These are phyloP conservation scores for Brenthis hecate DNA, from an alignment of 2,888 invertebrate species.

Conservation along the genomic window DNA sequence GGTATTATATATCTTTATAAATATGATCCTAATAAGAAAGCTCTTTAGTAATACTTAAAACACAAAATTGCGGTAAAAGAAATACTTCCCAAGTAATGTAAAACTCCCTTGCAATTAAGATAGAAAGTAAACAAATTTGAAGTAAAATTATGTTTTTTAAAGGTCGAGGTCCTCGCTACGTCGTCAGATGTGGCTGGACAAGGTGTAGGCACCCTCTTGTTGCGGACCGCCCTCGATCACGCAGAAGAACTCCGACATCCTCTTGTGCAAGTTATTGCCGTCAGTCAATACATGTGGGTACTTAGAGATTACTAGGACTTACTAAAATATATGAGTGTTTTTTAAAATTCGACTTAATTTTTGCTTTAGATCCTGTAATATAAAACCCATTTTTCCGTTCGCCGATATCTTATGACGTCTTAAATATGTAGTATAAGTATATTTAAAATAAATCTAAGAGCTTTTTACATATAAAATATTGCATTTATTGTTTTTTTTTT, in stretches of 20 bases:
- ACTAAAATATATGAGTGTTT: too few species aligned
- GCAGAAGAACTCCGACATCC: conserved; percentile 73
- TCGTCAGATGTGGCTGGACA: conserved; percentile 69
- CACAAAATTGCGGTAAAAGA: not conserved
- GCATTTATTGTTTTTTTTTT: not conserved
- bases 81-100: too few species aligned
- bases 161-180: conserved; percentile 78
- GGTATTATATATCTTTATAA: too few species aligned
- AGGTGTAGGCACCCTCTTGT: conserved; percentile 71
- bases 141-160: not conserved
- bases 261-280: conserved; percentile 72
- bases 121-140: too few species aligned
- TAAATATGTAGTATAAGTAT: not conserved
- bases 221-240: conserved; percentile 59
- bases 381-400: too few species aligned
- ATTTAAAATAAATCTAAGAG: not conserved
- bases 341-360: too few species aligned
- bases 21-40: too few species aligned
- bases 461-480: too few species aligned
- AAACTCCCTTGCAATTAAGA: too few species aligned
- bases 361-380: too few species aligned
- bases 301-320: not conserved
- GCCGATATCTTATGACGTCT: not conserved
- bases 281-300: conserved; percentile 69
- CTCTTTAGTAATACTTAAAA: not conserved